A percentile compares a stretch with the other conserved stretches of the same genome.
These are phyloP conservation scores for Lacanobia oleracea DNA, from an alignment of 2,888 invertebrate species.

Conservation along the genomic window DNA sequence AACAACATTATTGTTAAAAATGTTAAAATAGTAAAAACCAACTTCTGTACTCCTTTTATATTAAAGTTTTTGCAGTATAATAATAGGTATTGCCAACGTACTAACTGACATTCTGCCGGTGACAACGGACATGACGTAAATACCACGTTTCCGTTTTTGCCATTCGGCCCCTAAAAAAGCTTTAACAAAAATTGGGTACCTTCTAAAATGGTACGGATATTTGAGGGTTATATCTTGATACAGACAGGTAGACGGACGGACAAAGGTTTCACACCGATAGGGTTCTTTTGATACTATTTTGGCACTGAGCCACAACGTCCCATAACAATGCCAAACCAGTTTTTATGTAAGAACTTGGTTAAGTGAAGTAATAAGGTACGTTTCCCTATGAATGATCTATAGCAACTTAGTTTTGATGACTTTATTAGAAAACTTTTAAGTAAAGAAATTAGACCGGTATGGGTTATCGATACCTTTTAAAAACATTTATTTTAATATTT, in stretches of 20 bases:
- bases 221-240: slow-evolving; percentile 20
- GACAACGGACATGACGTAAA: neutral
- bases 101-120: neutral
- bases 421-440: neutral
- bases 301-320: slow-evolving; percentile 6
- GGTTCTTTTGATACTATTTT: slow-evolving; percentile 12
- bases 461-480: neutral
- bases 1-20: too few relatives aligned
- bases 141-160: slow-evolving; percentile 12
- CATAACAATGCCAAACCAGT: neutral
- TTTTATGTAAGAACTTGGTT: neutral
- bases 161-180: slow-evolving; percentile 8
- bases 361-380: neutral
- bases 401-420: neutral
- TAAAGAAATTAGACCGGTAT: neutral
- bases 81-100: neutral
- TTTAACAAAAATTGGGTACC: slow-evolving; percentile 22
- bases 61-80: neutral
- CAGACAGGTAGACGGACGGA: slow-evolving; percentile 34
- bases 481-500: neutral
- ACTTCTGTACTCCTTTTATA: neutral
- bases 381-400: neutral
- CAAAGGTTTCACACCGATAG: slow-evolving; percentile 25
- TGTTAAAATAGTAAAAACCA: neutral
- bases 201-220: slow-evolving; percentile 18